Evolutionary conservation across 2,888 invertebrate genomes (phyloP).

Genomic region (Helleia helle): DNA sequence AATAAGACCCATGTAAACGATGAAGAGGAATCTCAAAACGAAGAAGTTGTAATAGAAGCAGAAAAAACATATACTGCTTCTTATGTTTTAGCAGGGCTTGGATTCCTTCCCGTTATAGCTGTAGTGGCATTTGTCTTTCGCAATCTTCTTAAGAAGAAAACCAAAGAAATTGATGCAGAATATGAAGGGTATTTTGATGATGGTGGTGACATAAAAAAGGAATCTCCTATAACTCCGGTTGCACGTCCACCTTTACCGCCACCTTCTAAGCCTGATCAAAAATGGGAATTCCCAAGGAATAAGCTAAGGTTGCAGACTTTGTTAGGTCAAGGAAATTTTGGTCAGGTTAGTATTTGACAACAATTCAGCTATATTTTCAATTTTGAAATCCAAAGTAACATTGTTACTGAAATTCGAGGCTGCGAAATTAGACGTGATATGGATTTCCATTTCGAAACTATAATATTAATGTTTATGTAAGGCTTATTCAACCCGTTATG

Average conservation of each 20-base stretch:
- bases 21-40: constrained; percentile 41
- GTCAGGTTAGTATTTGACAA: constrained; percentile 77
- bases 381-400: no score
- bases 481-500: no score
- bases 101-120: constrained; percentile 73
- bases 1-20: constrained; percentile 36
- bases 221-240: constrained; percentile 66
- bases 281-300: constrained; percentile 85
- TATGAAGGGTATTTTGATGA: constrained; percentile 77
- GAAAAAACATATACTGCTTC: constrained; percentile 76
- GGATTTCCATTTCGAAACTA: no score
- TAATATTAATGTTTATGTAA: no score
- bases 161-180: constrained; percentile 71
- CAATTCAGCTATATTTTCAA: no score
- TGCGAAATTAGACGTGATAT: no score
- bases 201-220: constrained; percentile 64
- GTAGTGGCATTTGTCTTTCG: constrained; percentile 73
- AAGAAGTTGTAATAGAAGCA: constrained; percentile 73
- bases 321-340: constrained; percentile 89
- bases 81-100: constrained; percentile 75
- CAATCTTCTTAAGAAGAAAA: constrained; percentile 68
- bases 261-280: constrained; percentile 71
- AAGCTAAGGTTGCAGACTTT: constrained; percentile 85
- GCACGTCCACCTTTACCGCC: constrained; percentile 72
- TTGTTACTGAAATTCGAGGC: no score